Percentiles rank a stretch among this genome's conserved stretches.
phyloP scores from a whole-genome alignment of 2,113 vertebrate species.

The Varanus komodoensis region DNA sequence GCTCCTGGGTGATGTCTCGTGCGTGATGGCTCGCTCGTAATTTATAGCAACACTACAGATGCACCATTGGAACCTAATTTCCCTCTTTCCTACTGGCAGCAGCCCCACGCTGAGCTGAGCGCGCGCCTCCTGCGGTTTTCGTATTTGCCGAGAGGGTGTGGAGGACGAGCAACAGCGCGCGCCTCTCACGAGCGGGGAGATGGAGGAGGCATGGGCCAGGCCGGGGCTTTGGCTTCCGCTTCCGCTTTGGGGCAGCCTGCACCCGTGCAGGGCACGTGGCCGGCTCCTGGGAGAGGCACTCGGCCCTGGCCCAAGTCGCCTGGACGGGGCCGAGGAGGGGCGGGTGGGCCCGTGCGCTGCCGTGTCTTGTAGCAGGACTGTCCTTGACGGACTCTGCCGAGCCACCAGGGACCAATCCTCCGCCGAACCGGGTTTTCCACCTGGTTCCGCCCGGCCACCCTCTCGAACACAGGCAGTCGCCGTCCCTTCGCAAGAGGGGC shows the following conservation, averaged over 20 bases:
- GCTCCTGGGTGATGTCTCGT: constrained; percentile 76
- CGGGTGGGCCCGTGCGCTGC: constrained; percentile 57
- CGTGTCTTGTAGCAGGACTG: constrained; percentile 26
- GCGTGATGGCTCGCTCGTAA: constrained; percentile 82
- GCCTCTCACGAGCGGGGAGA: neutral
- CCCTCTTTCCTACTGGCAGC: constrained; percentile 71
- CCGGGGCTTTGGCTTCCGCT: neutral
- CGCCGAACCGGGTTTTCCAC: neutral
- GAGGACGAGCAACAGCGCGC: constrained; percentile 43
- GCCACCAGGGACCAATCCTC: constrained; percentile 81
- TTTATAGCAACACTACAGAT: constrained; percentile 80
- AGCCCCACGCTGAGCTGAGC: constrained; percentile 66
- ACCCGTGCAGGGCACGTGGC: neutral
- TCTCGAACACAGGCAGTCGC: constrained; percentile 47
- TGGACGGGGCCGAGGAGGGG: neutral
- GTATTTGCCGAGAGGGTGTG: constrained; percentile 49
- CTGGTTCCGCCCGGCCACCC: neutral
- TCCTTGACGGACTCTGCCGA: constrained; percentile 66
- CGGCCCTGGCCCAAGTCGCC: constrained; percentile 33
- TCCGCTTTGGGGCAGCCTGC: neutral
- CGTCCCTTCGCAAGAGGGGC: constrained; percentile 70
- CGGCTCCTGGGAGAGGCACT: constrained; percentile 41
- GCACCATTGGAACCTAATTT: constrained; percentile 73
- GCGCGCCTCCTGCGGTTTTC: constrained; percentile 59
- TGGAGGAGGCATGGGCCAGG: constrained; percentile 15